These are phyloP conservation scores for Saguinus midas DNA, from an alignment of 2,113 vertebrate species.

Conservation along the genomic window DNA sequence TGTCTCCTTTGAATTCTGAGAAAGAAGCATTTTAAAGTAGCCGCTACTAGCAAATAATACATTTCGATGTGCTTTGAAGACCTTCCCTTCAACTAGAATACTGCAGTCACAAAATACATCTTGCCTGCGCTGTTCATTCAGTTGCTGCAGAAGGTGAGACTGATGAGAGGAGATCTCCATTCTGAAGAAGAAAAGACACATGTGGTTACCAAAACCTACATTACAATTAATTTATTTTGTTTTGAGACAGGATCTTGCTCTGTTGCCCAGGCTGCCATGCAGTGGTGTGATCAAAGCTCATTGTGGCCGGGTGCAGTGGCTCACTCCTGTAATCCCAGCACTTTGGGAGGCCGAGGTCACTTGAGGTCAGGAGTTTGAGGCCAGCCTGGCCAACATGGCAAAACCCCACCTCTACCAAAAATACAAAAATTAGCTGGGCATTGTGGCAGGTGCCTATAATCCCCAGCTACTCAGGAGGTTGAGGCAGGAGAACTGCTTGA, in stretches of 20 bases:
- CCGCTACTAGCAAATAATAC: conserved; percentile 96
- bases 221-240: background rate
- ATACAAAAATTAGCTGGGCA: too few relatives aligned
- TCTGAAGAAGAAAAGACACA: conserved; percentile 67
- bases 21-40: conserved; percentile 98
- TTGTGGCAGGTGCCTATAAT: too few relatives aligned
- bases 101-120: conserved; percentile 97
- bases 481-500: too few relatives aligned
- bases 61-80: conserved; percentile 96
- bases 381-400: too few relatives aligned
- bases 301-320: too few relatives aligned
- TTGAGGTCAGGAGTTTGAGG: too few relatives aligned
- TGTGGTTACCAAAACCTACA: background rate
- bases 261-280: background rate
- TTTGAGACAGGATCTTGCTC: background rate
- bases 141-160: conserved; percentile 92
- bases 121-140: conserved; percentile 94
- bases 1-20: conserved; percentile 88
- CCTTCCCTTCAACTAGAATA: conserved; percentile 94
- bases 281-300: too few relatives aligned
- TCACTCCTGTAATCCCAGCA: too few relatives aligned
- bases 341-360: too few relatives aligned
- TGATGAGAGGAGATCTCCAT: conserved; percentile 97
- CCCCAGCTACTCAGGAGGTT: too few relatives aligned
- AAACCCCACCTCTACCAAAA: too few relatives aligned